A percentile compares a stretch with the other conserved stretches of the same genome.
Conservation (phyloP, 2,888 invertebrate species). For the Mystacides longicornis region DNA sequence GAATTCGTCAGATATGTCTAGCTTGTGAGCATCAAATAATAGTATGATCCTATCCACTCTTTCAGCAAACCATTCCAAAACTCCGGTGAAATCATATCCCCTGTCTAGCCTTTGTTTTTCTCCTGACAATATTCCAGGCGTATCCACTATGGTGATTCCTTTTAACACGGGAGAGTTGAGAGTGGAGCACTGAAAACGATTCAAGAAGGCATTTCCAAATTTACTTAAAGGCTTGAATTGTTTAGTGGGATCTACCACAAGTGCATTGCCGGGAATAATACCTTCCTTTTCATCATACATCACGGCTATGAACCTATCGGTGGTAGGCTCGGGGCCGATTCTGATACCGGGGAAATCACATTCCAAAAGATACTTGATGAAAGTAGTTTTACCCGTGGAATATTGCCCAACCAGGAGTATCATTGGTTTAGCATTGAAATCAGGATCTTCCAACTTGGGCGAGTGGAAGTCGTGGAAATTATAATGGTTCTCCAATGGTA, state of each 20-base stretch:
- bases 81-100: constrained; percentile 96
- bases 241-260: constrained; percentile 95
- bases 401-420: constrained; percentile 95
- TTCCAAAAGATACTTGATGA: constrained; percentile 87
- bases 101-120: constrained; percentile 91
- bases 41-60: constrained; percentile 95
- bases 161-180: constrained; percentile 85
- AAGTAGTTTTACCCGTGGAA: constrained; percentile 96
- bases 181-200: constrained; percentile 92
- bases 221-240: constrained; percentile 93
- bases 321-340: constrained; percentile 98
- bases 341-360: constrained; percentile 95
- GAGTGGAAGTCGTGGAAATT: constrained; percentile 95
- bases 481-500: constrained; percentile 83
- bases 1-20: constrained; percentile 99
- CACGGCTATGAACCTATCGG: constrained; percentile 96
- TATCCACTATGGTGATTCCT: constrained; percentile 94
- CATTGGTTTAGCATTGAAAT: constrained; percentile 98
- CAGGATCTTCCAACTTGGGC: constrained; percentile 91
- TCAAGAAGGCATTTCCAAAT: constrained; percentile 97
- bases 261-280: constrained; percentile 93
- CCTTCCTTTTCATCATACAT: constrained; percentile 92
- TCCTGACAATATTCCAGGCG: constrained; percentile 92
- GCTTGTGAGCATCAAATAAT: constrained; percentile 96
- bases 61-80: constrained; percentile 98